A percentile compares a stretch with the other conserved stretches of the same genome.
Conservation (phyloP, 2,888 invertebrate species). For the Cyclophora punctaria region DNA sequence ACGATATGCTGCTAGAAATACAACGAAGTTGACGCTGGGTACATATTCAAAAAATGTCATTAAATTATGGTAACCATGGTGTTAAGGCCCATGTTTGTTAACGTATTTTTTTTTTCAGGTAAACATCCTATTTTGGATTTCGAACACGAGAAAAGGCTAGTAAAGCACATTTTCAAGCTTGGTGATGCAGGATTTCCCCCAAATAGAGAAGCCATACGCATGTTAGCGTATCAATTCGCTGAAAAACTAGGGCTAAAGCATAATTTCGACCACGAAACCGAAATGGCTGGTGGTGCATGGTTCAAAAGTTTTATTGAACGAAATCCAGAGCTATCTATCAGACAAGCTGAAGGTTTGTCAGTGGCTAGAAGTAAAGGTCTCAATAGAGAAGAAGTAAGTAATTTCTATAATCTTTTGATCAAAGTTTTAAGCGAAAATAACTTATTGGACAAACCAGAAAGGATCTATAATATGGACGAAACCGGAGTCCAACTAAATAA, state of each 20-base stretch:
- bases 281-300: conserved; percentile 26
- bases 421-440: conserved; percentile 9
- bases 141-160: conserved; percentile 20
- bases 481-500: conserved; percentile 17
- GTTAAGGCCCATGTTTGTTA: too few relatives aligned
- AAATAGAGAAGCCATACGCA: conserved; percentile 18
- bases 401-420: conserved; percentile 10
- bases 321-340: conserved; percentile 8
- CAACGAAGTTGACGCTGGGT: conserved; percentile 9
- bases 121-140: conserved; percentile 20
- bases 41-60: neutral
- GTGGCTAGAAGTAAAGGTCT: neutral
- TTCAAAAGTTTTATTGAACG: conserved; percentile 14
- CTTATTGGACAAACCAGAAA: conserved; percentile 7
- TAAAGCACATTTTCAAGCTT: conserved; percentile 18
- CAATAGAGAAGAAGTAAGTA: conserved; percentile 8
- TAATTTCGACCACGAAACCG: conserved; percentile 20
- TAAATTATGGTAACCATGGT: too few relatives aligned
- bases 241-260: conserved; percentile 21
- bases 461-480: conserved; percentile 19
- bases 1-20: conserved; percentile 20
- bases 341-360: too few relatives aligned
- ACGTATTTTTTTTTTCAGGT: conserved; percentile 4
- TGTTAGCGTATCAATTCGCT: conserved; percentile 25
- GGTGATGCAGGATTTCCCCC: conserved; percentile 20